Evolutionary conservation across 2,113 vertebrate species (phyloP).

Genomic region (Paralichthys olivaceus): DNA sequence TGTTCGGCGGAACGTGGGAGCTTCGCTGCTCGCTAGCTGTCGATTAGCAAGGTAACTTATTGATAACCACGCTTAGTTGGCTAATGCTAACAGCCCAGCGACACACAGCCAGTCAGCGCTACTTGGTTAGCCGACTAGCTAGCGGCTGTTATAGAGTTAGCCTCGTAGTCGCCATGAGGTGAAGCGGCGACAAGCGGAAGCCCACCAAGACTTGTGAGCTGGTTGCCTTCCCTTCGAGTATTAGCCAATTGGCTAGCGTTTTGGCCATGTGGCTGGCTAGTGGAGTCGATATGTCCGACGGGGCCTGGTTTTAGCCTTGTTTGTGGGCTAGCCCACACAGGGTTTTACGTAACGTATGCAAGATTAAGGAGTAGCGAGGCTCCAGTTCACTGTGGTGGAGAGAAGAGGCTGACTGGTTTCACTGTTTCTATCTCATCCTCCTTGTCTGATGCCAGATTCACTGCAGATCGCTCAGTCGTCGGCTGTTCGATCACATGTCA

Average conservation of each 20-base stretch:
- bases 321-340: constrained; percentile 52
- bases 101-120: not conserved
- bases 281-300: constrained; percentile 22
- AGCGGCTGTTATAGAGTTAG: constrained; percentile 45
- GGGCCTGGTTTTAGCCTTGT: constrained; percentile 60
- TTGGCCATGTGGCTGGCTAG: constrained; percentile 73
- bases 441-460: not conserved
- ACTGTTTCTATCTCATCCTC: constrained; percentile 2
- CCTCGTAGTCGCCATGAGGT: constrained; percentile 79
- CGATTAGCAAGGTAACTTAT: constrained; percentile 35
- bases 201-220: constrained; percentile 51
- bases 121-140: constrained; percentile 54
- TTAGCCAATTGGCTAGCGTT: constrained; percentile 66
- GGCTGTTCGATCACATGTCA: not conserved
- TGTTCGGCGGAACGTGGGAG: not conserved
- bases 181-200: constrained; percentile 72
- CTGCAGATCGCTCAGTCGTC: rapidly evolving
- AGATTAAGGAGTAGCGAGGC: constrained; percentile 64
- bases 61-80: constrained; percentile 14
- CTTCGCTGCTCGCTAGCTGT: not conserved
- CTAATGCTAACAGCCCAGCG: constrained; percentile 5
- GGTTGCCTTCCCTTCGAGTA: constrained; percentile 27
- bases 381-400: constrained; percentile 16
- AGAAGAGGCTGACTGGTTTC: not conserved
- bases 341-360: constrained; percentile 72